phyloP scores from a whole-genome alignment of 2,797 vertebrate species.

The Molossus molossus region DNA sequence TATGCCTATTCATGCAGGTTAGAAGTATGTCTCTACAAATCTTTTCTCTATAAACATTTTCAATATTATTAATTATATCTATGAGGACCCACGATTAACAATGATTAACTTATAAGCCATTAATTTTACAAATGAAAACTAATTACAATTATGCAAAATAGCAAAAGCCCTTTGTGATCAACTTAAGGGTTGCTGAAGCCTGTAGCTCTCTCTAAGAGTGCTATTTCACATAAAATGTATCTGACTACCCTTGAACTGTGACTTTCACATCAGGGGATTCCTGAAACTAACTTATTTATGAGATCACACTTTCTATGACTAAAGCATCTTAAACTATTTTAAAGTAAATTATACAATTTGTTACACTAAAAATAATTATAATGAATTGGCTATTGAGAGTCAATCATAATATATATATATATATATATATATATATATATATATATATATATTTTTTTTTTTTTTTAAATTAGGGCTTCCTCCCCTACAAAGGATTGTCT shows the following conservation, averaged over 20 bases:
- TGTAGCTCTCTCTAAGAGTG: neutral
- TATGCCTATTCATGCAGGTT: neutral
- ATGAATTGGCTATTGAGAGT: neutral
- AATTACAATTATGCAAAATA: neutral
- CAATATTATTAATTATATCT: neutral
- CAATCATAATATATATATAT: neutral
- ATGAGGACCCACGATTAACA: neutral
- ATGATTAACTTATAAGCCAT: neutral
- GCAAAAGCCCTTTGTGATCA: neutral
- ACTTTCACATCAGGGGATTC: neutral
- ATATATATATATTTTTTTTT: too few species aligned
- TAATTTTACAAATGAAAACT: conserved; percentile 36
- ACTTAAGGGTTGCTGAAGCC: neutral
- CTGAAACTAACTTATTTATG: neutral
- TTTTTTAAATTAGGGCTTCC: neutral
- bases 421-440: neutral
- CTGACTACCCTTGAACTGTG: neutral
- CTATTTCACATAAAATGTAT: neutral
- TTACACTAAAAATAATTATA: conserved; percentile 14
- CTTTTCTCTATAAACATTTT: neutral
- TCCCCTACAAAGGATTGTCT: neutral
- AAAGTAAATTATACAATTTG: neutral
- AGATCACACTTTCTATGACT: neutral
- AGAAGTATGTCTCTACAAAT: neutral
- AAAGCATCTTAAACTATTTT: conserved; percentile 18